Evolutionary conservation across 2,888 invertebrate species (phyloP).

Genomic region (Mimachlamys varia): DNA sequence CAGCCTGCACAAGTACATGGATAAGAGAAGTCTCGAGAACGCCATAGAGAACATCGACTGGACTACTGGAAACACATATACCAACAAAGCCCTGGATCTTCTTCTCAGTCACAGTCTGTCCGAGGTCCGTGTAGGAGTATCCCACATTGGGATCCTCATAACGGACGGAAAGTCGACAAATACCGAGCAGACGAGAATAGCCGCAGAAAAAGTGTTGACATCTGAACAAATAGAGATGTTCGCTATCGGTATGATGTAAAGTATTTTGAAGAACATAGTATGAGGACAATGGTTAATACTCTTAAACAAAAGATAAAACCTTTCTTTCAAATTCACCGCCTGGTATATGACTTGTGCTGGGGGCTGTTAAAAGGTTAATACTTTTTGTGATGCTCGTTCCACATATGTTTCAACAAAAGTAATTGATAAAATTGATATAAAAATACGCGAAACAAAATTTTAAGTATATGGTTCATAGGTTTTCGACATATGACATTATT

Average conservation of each 20-base stretch:
- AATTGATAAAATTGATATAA: too few relatives aligned
- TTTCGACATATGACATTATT: too few relatives aligned
- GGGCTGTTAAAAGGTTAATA: too few relatives aligned
- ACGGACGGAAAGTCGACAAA: constrained; percentile 10
- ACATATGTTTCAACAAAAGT: too few relatives aligned
- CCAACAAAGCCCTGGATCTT: constrained; percentile 13
- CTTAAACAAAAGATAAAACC: too few relatives aligned
- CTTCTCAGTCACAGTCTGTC: not conserved
- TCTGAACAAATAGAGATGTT: not conserved
- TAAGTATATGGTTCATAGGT: too few relatives aligned
- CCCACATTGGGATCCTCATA: not conserved
- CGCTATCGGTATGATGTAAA: not conserved
- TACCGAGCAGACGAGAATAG: not conserved
- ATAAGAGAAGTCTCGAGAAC: not conserved
- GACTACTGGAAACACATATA: not conserved
- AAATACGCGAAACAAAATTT: too few relatives aligned
- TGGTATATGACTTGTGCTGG: too few relatives aligned
- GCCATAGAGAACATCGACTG: constrained; percentile 22
- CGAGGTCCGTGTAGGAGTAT: not conserved
- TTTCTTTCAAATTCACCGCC: too few relatives aligned
- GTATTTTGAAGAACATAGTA: not conserved
- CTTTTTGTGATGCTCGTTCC: too few relatives aligned
- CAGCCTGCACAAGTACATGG: not conserved
- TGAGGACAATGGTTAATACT: too few relatives aligned
- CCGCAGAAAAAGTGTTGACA: not conserved